Base-by-base conservation (phyloP, 2,888 invertebrate species). In the Campoplex capitator region DNA sequence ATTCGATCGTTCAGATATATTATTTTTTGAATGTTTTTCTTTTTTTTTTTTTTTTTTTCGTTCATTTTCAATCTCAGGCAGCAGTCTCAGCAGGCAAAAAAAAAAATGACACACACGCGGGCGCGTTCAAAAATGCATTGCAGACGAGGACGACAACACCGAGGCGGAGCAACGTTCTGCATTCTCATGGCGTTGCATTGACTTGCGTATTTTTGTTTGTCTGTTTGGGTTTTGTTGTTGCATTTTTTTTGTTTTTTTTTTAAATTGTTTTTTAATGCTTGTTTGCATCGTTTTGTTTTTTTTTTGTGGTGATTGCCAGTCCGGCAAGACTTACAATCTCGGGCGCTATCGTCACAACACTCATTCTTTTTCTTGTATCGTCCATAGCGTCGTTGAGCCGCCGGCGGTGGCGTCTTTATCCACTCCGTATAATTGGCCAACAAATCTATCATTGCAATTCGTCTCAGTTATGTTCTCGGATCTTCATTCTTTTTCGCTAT, bases 281-380 rank as follows among this genome's bases (percentile, higher is more conserved):
- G 77, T 80, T 88, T 88, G 90, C 89, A 88, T 88, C 85, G 45
- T 87, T 87, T 86, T 83, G 71, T 38, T 51, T 23, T 23, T 23
- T 23, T 23, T 76, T 81, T 76, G 67, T 81, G 83, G 84, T 83
- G 83, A 80, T 75, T 89, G 82, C 86, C 91, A 90, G 89, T 78
- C 88, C 88, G 89, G 88, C 90, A 91, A 92, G 91, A 94, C 94
- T 94, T 94, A 94, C 94, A 92, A 92, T 94, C 94, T 92, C 93
- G 92, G 91, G 92, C 89, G 93, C 90, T 94, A 91, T 94, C 94
- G 92, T 94, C 94, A 93, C 94, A 94, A 93, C 94, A 94, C 88
- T 94, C 94, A 92, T 94, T 94, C 91, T 94, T 94, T 94, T 94
- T 94, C 94, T 92, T 94, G 94, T 94, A 94, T 91, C 93, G 93